Evolutionary conservation across 2,797 vertebrate species (phyloP), one percentile per base, ranked within the genome.

Genomic region (Columba guinea): DNA sequence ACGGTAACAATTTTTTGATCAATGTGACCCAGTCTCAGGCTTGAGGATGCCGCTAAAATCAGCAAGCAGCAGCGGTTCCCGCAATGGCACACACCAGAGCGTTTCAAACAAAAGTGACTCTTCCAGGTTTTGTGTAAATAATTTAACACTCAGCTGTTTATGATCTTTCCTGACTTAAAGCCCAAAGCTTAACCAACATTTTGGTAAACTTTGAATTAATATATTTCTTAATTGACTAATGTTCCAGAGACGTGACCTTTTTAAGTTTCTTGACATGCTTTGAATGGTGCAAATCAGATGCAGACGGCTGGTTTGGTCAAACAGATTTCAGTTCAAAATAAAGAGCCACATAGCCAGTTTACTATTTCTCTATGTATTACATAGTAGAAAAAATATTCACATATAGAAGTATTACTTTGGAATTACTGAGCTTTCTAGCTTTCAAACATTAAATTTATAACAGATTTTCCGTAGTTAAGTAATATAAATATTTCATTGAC

Each of bases 1-100:
- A 49, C 10, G 58, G 8, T 48, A 6, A 10, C 5, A 74, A 32
- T 56, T 68, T 80, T 12, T 67, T 75, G 13, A 59, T 39, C 65
- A 46, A 3, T 53, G 77, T 46, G 13, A 64, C 52, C 13, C 51
- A 64, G 8, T 35, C 22, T 26, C 69, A 79, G 52, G n/a, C 17
- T 58, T 84, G 30, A 44, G 27, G 18, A 34, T 35, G 44, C 3
- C 70, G 55, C 24, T 23, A 71, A 44, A 79, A 64, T 24, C 63
- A 79, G 55, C 30, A 75, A 64, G 30, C 16, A 30, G 37, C 48
- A 65, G 8, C 18, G 3, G 63, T 82, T 65, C 10, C 41, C 22
- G 5, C 24, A 68, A 4, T 3, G 4, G 19, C n/a, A 44, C 0
- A 0, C 9, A 11, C 19, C 39, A 37, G 28, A 52, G 60, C 6